These are phyloP conservation scores for Lasioglossum calceatum DNA, from an alignment of 2,888 invertebrate species.

Conservation along the genomic window DNA sequence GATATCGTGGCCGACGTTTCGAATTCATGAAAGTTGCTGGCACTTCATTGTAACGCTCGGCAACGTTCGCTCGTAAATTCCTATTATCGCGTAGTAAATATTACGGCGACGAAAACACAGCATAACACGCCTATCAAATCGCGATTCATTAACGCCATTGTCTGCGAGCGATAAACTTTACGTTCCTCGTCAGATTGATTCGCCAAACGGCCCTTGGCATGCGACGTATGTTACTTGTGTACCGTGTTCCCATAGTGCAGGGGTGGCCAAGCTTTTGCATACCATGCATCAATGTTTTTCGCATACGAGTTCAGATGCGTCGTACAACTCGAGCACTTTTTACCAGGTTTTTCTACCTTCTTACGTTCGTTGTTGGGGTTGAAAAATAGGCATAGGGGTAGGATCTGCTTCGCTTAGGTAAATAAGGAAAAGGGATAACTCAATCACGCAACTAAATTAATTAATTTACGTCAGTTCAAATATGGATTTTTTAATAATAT, in stretches of 20 bases:
- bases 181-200: conserved; percentile 6
- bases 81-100: conserved; percentile 29
- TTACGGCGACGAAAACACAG: conserved; percentile 8
- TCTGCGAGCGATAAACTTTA: conserved; percentile 13
- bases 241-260: not conserved
- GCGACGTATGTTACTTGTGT: not conserved
- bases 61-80: conserved; percentile 4
- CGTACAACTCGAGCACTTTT: no score
- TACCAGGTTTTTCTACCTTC: no score
- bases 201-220: not conserved
- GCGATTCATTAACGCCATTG: conserved; percentile 35
- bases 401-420: no score
- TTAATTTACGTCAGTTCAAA: no score
- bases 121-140: conserved; percentile 12
- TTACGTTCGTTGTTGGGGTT: no score
- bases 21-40: not conserved
- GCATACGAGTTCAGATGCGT: no score
- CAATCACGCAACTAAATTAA: no score
- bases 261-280: no score
- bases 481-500: no score
- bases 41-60: not conserved
- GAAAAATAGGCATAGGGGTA: no score
- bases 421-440: no score
- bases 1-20: not conserved
- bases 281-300: no score